Evolutionary conservation across 1,140 invertebrate genomes (phyloP), one percentile per base, ranked within the genome.

Genomic region (Drosophila nikananu): DNA sequence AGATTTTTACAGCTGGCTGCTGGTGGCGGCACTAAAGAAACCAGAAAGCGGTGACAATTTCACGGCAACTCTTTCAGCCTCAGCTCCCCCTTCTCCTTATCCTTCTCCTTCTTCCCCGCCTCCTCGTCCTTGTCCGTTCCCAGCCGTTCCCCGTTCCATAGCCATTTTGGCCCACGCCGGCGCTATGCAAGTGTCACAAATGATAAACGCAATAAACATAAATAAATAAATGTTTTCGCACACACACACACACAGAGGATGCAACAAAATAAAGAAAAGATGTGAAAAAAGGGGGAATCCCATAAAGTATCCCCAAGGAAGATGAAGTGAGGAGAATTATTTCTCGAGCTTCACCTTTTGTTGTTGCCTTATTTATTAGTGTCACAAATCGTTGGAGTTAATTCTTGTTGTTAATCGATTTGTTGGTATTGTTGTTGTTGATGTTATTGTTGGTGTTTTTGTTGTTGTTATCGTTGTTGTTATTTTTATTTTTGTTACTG

Each of bases 201-300:
- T 89, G 83, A 87, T 87, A 87, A 87, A 87, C 83, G 83, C 84
- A 89, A 87, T 83, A 87, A 86, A 75, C 83, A 87, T 89, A 87
- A 87, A 89, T 87, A 87, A 87, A 83, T 78, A 86, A 86, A 73
- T 41, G 67, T 25, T 72, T 59, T 58, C 9, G 27, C 32, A 49
- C 19, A 52, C 27, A 46, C n/a, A n/a, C n/a, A 39, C 5, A 46
- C 12, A 46, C 19, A 21, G 42, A 44, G 8, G 41, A 42, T 42
- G 21, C 2, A 13, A 5, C 13, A 32, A 25, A 17, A 49, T 8
- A 15, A 21, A 30, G 17, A 55, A 37, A 17, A 1, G 12, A 21
- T 10, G 15, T 17, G 32, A 23, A 55, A 35, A 35, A 37, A 37
- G 52, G 58, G 52, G 37, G 42, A 55, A 42, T 59, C 51, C 62